A percentile compares a stretch with the other conserved stretches of the same genome.
phyloP scores from a whole-genome alignment of 2,888 invertebrate species.

The Leuctra nigra region DNA sequence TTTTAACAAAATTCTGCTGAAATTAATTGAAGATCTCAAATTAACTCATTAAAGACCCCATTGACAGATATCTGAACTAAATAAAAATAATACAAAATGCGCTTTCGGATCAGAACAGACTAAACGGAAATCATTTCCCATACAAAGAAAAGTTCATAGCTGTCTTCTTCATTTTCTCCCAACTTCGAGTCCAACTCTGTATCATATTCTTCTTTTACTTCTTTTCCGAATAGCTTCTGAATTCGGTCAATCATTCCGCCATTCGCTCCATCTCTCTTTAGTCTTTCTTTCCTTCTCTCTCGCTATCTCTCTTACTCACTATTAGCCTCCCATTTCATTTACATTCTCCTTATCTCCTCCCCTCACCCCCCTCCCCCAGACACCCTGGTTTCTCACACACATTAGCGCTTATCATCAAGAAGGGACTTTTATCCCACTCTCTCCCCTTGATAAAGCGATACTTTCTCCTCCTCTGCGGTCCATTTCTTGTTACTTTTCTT shows the following conservation, averaged over 20 bases:
- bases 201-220: background rate
- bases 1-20: too few species aligned
- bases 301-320: background rate
- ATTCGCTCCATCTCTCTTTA: too few species aligned
- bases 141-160: background rate
- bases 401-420: constrained; percentile 13
- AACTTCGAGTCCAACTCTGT: background rate
- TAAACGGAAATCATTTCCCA: too few species aligned
- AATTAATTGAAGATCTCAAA: too few species aligned
- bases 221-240: background rate
- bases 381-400: background rate
- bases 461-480: background rate
- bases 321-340: constrained; percentile 14
- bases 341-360: constrained; percentile 8
- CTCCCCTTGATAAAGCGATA: background rate
- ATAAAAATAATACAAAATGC: too few species aligned
- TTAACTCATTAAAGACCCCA: too few species aligned
- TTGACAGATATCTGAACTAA: too few species aligned
- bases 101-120: too few species aligned
- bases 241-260: background rate
- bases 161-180: background rate
- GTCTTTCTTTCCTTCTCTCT: background rate
- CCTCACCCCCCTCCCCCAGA: constrained; percentile 1
- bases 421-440: background rate
- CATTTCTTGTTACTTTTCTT: constrained; percentile 7